These are phyloP conservation scores for Guaruba guarouba DNA, from an alignment of 2,113 vertebrate genomes.

Conservation along the genomic window DNA sequence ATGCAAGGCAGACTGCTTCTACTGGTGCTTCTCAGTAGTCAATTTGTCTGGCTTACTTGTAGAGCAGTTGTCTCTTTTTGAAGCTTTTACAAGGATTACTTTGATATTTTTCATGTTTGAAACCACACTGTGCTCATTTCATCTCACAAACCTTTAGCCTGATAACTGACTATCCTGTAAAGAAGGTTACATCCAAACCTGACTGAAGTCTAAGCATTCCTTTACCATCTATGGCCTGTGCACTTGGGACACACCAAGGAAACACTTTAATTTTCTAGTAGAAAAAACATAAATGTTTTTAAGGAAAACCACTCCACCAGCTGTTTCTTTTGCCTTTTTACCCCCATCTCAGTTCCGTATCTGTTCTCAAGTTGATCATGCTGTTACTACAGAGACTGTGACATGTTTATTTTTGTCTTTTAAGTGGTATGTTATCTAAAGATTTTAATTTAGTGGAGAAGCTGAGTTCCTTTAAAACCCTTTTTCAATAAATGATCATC, in stretches of 20 bases:
- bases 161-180: not conserved
- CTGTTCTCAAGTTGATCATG: not conserved
- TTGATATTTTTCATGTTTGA: not conserved
- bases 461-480: not conserved
- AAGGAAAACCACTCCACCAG: not conserved
- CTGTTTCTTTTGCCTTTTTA: not conserved
- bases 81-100: not conserved
- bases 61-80: not conserved
- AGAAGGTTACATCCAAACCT: not conserved
- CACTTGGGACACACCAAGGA: not conserved
- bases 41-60: not conserved
- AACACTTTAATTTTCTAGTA: not conserved
- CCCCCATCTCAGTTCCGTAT: not conserved
- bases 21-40: not conserved
- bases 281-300: not conserved
- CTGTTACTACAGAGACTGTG: not conserved
- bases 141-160: not conserved
- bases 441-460: constrained; percentile 27
- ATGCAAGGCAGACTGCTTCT: not conserved
- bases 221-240: not conserved
- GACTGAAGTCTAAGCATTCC: not conserved
- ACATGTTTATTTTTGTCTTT: constrained; percentile 33
- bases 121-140: not conserved
- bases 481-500: constrained; percentile 39
- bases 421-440: constrained; percentile 30